Percentiles rank a stretch among this genome's conserved stretches.
These are phyloP conservation scores for Coenonympha glycerion DNA, from an alignment of 2,888 invertebrate species.

Conservation along the genomic window DNA sequence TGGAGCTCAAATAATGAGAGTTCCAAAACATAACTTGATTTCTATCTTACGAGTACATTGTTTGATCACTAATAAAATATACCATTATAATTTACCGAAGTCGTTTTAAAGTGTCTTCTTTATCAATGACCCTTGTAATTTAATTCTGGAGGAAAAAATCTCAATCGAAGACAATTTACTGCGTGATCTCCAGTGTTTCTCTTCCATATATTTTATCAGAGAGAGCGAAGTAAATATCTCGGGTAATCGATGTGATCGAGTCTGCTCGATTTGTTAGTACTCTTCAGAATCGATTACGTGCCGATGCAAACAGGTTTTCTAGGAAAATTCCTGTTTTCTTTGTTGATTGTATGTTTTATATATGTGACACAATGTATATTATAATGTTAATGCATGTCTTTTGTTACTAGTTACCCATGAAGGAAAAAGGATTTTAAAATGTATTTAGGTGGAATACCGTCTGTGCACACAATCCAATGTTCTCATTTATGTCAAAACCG, in stretches of 20 bases:
- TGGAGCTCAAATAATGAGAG: too few relatives aligned
- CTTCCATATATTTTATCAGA: slow-evolving; percentile 23
- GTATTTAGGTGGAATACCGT: too few relatives aligned
- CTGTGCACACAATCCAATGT: too few relatives aligned
- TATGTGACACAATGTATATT: too few relatives aligned
- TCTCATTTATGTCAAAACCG: too few relatives aligned
- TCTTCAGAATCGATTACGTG: slow-evolving; percentile 52
- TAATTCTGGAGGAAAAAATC: slow-evolving; percentile 9
- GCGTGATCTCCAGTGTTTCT: slow-evolving; percentile 16
- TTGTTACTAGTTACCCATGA: too few relatives aligned
- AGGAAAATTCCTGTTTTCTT: slow-evolving; percentile 13
- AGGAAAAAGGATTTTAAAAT: too few relatives aligned
- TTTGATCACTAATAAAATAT: too few relatives aligned
- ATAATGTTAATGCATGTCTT: too few relatives aligned
- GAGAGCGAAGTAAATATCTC: slow-evolving; percentile 19
- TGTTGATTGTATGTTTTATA: slow-evolving; percentile 1
- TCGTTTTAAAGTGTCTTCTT: slow-evolving; percentile 4
- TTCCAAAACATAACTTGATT: too few relatives aligned
- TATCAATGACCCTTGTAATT: slow-evolving; percentile 8
- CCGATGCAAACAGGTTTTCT: slow-evolving; percentile 24
- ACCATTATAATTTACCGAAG: not conserved
- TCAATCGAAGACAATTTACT: slow-evolving; percentile 13
- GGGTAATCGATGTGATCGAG: slow-evolving; percentile 26
- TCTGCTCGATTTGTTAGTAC: slow-evolving; percentile 49
- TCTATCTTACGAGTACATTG: too few relatives aligned